Evolutionary conservation across 2,888 invertebrate genomes (phyloP).

Genomic region (Minunthozetes semirufus): DNA sequence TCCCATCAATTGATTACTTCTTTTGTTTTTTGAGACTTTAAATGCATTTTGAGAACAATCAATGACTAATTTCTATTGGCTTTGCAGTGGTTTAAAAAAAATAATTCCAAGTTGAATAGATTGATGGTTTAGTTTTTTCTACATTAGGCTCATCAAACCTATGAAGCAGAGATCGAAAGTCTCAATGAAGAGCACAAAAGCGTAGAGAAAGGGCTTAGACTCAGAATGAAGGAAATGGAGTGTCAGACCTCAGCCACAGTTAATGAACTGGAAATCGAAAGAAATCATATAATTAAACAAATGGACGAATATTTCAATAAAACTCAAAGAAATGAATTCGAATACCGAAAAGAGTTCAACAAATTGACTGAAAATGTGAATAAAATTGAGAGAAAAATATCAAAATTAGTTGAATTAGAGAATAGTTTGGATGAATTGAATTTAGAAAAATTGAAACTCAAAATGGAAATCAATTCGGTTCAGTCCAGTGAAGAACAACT

Average conservation of each 20-base stretch:
- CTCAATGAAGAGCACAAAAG: conserved; percentile 38
- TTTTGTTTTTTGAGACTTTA: no score
- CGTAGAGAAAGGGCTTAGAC: conserved; percentile 39
- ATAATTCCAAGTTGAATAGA: no score
- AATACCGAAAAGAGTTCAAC: neutral
- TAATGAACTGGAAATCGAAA: conserved; percentile 38
- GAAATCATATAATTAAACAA: conserved; percentile 37
- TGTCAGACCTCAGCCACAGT: conserved; percentile 39
- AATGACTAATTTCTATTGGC: no score
- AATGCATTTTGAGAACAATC: no score
- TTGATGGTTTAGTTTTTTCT: neutral
- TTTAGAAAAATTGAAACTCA: conserved; percentile 36
- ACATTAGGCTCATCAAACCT: neutral
- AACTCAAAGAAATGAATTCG: conserved; percentile 5
- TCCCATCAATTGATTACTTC: no score
- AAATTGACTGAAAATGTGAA: neutral
- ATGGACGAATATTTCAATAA: conserved; percentile 39
- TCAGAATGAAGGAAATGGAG: conserved; percentile 40
- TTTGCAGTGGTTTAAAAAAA: no score
- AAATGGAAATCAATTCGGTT: conserved; percentile 33
- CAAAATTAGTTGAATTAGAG: conserved; percentile 28
- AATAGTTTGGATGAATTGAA: conserved; percentile 37
- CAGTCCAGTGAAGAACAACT: conserved; percentile 48
- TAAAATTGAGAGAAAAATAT: neutral
- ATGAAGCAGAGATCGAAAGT: neutral